Conservation (phyloP, 2,888 invertebrate genomes). For the Acrocera orbiculus region DNA sequence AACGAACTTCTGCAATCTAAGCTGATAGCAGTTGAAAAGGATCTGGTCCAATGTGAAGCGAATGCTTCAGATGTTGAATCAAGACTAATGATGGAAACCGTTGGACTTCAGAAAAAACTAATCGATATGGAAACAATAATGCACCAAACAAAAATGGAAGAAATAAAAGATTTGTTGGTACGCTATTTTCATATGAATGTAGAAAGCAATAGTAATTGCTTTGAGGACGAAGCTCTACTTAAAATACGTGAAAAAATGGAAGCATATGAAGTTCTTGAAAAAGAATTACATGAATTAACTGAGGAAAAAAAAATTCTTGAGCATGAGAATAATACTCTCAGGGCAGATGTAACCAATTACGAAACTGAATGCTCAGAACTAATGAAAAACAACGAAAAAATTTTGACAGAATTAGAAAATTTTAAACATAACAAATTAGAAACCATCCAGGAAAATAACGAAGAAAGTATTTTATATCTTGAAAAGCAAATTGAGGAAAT, state of each 20-base stretch:
- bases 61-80: conserved; percentile 16
- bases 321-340: conserved; percentile 35
- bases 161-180: conserved; percentile 17
- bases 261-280: conserved; percentile 39
- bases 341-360: conserved; percentile 33
- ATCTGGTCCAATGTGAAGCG: conserved; percentile 14
- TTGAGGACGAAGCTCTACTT: conserved; percentile 32
- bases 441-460: conserved; percentile 54
- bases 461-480: conserved; percentile 45
- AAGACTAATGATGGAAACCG: conserved; percentile 16
- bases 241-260: conserved; percentile 39
- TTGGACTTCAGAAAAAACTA: conserved; percentile 18
- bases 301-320: conserved; percentile 35
- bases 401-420: conserved; percentile 46
- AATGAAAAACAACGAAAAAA: conserved; percentile 50
- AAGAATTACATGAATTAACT: conserved; percentile 30
- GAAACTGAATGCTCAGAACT: conserved; percentile 45
- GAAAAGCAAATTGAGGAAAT: conserved; percentile 48
- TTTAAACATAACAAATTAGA: conserved; percentile 42
- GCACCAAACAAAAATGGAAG: conserved; percentile 8
- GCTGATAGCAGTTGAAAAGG: conserved; percentile 6
- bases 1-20: conserved; percentile 5
- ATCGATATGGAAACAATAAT: conserved; percentile 24
- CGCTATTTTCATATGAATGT: conserved; percentile 16
- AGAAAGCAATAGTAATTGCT: conserved; percentile 12